These are phyloP conservation scores for Actenoides hombroni DNA, from an alignment of 2,113 vertebrate genomes.

Conservation along the genomic window DNA sequence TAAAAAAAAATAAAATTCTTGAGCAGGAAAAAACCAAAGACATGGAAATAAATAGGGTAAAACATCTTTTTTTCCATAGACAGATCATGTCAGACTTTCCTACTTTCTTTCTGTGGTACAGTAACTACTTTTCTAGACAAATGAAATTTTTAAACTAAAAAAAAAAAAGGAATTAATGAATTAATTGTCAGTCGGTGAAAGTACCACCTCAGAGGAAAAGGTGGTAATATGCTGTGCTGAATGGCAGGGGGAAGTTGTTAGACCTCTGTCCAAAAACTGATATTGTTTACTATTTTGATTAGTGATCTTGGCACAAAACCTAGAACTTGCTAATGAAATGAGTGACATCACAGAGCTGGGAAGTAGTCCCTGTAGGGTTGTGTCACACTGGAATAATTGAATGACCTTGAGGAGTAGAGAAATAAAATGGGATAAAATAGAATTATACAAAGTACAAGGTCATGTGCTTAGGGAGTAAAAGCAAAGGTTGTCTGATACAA, in stretches of 20 bases:
- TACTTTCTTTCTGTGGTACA: neutral
- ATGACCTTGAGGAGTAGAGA: neutral
- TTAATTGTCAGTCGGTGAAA: neutral
- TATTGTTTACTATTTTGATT: neutral
- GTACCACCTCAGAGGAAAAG: neutral
- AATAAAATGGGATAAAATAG: neutral
- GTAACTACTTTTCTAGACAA: neutral
- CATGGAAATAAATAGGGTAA: neutral
- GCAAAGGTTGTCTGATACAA: neutral
- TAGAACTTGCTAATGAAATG: neutral
- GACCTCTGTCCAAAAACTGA: neutral
- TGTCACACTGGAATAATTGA: accelerated
- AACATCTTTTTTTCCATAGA: neutral
- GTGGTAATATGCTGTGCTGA: neutral
- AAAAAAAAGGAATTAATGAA: neutral
- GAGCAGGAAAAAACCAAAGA: neutral
- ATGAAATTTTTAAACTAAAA: neutral
- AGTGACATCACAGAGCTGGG: neutral
- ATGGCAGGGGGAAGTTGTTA: neutral
- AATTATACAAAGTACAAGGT: neutral
- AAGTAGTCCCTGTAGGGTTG: neutral
- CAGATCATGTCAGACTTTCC: neutral
- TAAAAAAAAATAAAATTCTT: neutral
- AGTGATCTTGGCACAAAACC: neutral
- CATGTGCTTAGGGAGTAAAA: neutral